Percentiles rank a stretch among this genome's conserved stretches.
Evolutionary conservation across 1,140 invertebrate species (phyloP).

Genomic region (Caligus rogercresseyi): DNA sequence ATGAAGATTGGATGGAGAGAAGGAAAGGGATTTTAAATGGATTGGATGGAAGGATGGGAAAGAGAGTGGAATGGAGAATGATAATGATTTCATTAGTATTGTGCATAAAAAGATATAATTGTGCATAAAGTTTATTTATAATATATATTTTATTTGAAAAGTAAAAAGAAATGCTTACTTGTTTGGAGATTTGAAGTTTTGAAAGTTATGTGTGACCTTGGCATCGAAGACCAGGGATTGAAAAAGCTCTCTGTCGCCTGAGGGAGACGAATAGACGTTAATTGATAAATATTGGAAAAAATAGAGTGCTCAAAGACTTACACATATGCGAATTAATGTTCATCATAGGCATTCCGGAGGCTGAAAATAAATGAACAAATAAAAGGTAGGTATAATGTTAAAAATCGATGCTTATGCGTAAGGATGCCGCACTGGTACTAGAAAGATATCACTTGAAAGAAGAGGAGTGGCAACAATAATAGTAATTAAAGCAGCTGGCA

Average conservation of each 20-base stretch:
- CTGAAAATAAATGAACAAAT: constrained; percentile 2
- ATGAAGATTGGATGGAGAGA: neutral
- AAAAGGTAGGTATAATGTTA: constrained; percentile 18
- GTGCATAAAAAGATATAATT: neutral
- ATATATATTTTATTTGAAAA: neutral
- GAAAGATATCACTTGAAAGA: too few relatives aligned
- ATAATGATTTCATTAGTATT: too few relatives aligned
- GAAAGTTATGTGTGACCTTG: constrained; percentile 49
- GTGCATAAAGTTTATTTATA: too few relatives aligned
- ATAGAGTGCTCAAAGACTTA: constrained; percentile 29
- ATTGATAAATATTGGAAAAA: neutral
- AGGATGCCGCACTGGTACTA: too few relatives aligned
- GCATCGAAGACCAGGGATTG: constrained; percentile 65
- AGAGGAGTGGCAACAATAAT: too few relatives aligned
- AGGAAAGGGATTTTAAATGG: neutral
- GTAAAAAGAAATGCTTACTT: neutral
- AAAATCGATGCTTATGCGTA: too few relatives aligned
- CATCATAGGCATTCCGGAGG: constrained; percentile 39
- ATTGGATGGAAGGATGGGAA: neutral
- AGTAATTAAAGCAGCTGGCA: too few relatives aligned
- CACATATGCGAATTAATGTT: constrained; percentile 56
- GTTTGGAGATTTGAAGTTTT: constrained; percentile 13
- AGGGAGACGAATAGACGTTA: constrained; percentile 23
- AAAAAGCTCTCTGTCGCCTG: constrained; percentile 61
- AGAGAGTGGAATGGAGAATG: neutral